Conservation (phyloP, 2,888 invertebrate species). For the Trileptium ribeirensis region DNA sequence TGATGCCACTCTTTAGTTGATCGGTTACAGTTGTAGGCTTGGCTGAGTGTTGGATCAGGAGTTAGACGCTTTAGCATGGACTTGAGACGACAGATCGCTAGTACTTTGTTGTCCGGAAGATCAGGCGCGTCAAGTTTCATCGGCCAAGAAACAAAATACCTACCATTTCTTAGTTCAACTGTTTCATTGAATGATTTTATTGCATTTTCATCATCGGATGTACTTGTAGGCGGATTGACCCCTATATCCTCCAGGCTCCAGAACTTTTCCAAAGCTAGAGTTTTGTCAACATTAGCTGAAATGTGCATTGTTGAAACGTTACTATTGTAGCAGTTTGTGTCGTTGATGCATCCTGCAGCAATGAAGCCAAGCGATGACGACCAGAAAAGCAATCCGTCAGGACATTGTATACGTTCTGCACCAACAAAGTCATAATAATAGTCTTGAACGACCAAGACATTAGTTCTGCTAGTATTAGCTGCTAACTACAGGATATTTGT, state of each 20-base stretch:
- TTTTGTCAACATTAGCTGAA: background rate
- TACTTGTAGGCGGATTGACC: background rate
- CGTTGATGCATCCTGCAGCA: background rate
- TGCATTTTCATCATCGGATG: background rate
- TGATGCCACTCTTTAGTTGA: slow-evolving; percentile 18
- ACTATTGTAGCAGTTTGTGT: too few species aligned
- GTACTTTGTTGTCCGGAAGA: background rate
- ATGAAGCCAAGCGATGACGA: background rate
- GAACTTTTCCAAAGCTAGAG: background rate
- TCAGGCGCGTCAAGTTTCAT: background rate
- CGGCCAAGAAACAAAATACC: background rate
- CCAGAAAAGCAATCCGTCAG: background rate
- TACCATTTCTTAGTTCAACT: background rate
- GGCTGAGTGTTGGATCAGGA: background rate
- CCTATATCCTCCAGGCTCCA: background rate
- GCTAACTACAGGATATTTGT: too few species aligned
- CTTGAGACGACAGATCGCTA: background rate
- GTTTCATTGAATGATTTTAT: background rate
- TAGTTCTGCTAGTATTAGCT: background rate
- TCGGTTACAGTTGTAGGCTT: slow-evolving; percentile 15
- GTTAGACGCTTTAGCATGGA: background rate
- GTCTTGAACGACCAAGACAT: background rate
- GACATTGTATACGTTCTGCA: background rate
- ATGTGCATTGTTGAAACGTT: background rate
- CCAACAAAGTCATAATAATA: background rate